Percentiles rank a stretch among this genome's conserved stretches.
Conservation (phyloP, 2,797 vertebrate species). For the Acipenser oxyrinchus region DNA sequence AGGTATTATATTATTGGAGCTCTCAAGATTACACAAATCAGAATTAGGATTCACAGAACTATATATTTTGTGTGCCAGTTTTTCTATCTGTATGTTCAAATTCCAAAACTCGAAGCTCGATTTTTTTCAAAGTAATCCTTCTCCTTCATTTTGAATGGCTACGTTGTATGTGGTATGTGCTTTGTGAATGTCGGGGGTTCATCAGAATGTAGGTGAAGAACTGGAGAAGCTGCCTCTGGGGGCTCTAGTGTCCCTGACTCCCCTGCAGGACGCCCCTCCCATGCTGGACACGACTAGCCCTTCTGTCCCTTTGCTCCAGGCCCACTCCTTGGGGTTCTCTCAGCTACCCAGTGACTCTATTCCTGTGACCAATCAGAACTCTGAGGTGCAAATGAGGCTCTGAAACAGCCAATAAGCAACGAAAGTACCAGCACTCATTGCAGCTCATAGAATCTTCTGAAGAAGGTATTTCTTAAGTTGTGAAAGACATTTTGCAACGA, state of each 20-base stretch:
- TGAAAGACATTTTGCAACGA: too few relatives aligned
- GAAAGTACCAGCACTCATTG: not conserved
- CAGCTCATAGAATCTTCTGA: not conserved
- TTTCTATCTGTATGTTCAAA: not conserved
- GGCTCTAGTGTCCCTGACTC: not conserved
- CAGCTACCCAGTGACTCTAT: not conserved
- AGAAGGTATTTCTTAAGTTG: not conserved
- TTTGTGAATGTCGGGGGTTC: not conserved
- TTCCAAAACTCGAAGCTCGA: not conserved
- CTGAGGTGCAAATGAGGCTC: not conserved
- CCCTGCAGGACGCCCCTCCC: not conserved
- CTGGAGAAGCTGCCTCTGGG: not conserved
- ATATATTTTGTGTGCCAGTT: not conserved
- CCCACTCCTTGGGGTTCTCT: not conserved
- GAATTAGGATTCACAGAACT: too few relatives aligned
- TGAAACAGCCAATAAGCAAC: not conserved
- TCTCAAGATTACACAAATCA: too few relatives aligned
- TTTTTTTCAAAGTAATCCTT: not conserved
- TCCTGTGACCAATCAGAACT: not conserved
- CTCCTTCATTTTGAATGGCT: not conserved
- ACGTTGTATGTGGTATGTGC: not conserved
- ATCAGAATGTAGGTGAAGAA: not conserved
- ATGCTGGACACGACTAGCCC: not conserved
- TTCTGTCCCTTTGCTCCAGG: not conserved
- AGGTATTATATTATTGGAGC: too few relatives aligned